Percentiles rank a stretch among this genome's conserved stretches.
phyloP scores from a whole-genome alignment of 2,797 vertebrate species.

The Thalassophryne amazonica region DNA sequence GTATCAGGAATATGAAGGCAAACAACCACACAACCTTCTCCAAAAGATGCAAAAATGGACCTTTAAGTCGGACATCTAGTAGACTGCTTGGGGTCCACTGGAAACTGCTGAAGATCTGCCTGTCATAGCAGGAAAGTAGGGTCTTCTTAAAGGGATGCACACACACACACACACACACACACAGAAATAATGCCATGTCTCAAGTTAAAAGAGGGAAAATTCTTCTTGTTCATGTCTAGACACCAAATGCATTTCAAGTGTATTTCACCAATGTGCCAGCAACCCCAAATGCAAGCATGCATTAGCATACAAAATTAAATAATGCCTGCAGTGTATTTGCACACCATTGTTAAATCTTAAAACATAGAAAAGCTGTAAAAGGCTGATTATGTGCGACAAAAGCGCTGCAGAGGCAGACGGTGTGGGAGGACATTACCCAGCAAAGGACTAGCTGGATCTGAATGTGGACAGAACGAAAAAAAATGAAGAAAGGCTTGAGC shows the following conservation, averaged over 20 bases:
- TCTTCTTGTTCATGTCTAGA: no score
- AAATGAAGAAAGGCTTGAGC: slow-evolving; percentile 55
- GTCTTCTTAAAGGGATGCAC: not conserved
- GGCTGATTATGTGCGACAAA: slow-evolving; percentile 37
- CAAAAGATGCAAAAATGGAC: no score
- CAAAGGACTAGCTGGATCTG: slow-evolving; percentile 52
- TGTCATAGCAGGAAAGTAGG: not conserved
- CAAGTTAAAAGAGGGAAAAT: not conserved
- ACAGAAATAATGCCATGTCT: not conserved
- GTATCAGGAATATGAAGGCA: no score
- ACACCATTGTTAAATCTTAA: slow-evolving; percentile 30
- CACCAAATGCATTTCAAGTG: not conserved
- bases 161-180: not conserved
- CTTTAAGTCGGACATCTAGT: no score
- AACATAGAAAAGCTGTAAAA: slow-evolving; percentile 24
- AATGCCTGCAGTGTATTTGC: slow-evolving; percentile 2
- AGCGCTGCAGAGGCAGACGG: slow-evolving; percentile 42
- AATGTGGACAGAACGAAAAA: slow-evolving; percentile 54
- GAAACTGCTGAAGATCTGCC: no score
- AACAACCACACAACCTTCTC: no score
- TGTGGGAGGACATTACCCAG: slow-evolving; percentile 64
- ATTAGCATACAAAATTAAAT: slow-evolving; percentile 2
- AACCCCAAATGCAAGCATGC: not conserved
- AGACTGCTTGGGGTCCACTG: no score
- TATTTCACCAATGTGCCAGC: not conserved